Conservation (phyloP, 2,888 invertebrate genomes). For the Caenorhabditis wallacei region DNA sequence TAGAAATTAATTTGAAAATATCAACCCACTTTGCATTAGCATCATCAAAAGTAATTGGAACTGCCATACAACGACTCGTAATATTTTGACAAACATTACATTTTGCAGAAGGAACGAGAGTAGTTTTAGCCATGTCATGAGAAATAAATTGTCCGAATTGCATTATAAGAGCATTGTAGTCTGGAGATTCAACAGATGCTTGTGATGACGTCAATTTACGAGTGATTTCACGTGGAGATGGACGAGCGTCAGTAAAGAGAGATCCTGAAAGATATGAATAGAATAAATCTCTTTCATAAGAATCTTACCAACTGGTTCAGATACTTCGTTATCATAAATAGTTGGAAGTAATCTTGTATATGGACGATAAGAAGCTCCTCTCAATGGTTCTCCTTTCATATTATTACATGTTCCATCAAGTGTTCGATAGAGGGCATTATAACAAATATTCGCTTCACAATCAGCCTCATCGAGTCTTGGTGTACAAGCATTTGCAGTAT, state of each 20-base stretch:
- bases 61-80: slow-evolving; percentile 81
- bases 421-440: slow-evolving; percentile 85
- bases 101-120: slow-evolving; percentile 80
- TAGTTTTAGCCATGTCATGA: slow-evolving; percentile 82
- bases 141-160: slow-evolving; percentile 81
- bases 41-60: slow-evolving; percentile 78
- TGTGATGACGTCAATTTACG: slow-evolving; percentile 76
- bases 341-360: slow-evolving; percentile 75
- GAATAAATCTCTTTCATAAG: neutral
- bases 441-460: slow-evolving; percentile 81
- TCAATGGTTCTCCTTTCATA: slow-evolving; percentile 89
- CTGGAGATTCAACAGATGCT: slow-evolving; percentile 79
- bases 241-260: slow-evolving; percentile 72
- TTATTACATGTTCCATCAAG: slow-evolving; percentile 97
- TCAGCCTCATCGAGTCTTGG: slow-evolving; percentile 81
- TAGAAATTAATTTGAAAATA: neutral
- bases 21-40: slow-evolving; percentile 70
- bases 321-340: slow-evolving; percentile 80
- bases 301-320: slow-evolving; percentile 78
- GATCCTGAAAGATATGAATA: slow-evolving; percentile 61
- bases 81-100: slow-evolving; percentile 82
- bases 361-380: slow-evolving; percentile 94
- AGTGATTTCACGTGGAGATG: slow-evolving; percentile 78
- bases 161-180: slow-evolving; percentile 81
- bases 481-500: slow-evolving; percentile 82